A percentile compares a stretch with the other conserved stretches of the same genome.
These are phyloP conservation scores for Popillia japonica DNA, from an alignment of 1,140 invertebrate genomes.

Conservation along the genomic window DNA sequence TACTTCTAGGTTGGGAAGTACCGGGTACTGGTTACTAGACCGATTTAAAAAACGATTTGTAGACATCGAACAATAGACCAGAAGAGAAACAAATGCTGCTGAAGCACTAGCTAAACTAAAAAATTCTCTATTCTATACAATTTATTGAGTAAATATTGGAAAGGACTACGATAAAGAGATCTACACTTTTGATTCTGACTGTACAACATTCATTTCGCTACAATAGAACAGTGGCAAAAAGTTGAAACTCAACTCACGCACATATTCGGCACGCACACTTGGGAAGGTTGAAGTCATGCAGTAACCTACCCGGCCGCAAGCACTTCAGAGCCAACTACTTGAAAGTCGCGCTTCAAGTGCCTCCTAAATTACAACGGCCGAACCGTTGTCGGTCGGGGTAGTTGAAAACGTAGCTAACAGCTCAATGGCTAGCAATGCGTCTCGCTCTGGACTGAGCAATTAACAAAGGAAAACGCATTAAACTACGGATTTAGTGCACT, in stretches of 20 bases:
- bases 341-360: constrained; percentile 32
- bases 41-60: too few species aligned
- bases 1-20: too few species aligned
- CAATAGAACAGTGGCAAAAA: too few species aligned
- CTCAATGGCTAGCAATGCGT: neutral
- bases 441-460: constrained; percentile 28
- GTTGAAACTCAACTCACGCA: neutral
- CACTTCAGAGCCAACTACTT: constrained; percentile 18
- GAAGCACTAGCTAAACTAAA: too few species aligned
- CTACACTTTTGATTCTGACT: neutral
- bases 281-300: neutral
- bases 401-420: constrained; percentile 13
- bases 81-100: too few species aligned
- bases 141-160: too few species aligned
- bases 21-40: too few species aligned
- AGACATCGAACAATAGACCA: too few species aligned
- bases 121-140: too few species aligned
- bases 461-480: constrained; percentile 35
- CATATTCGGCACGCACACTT: constrained; percentile 3
- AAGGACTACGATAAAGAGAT: neutral
- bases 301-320: neutral
- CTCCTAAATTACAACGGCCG: constrained; percentile 28
- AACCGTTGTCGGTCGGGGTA: neutral
- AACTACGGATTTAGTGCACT: constrained; percentile 31
- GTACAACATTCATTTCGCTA: neutral